Evolutionary conservation across 2,888 invertebrate species (phyloP).

Genomic region (Sphecodes monilicornis): DNA sequence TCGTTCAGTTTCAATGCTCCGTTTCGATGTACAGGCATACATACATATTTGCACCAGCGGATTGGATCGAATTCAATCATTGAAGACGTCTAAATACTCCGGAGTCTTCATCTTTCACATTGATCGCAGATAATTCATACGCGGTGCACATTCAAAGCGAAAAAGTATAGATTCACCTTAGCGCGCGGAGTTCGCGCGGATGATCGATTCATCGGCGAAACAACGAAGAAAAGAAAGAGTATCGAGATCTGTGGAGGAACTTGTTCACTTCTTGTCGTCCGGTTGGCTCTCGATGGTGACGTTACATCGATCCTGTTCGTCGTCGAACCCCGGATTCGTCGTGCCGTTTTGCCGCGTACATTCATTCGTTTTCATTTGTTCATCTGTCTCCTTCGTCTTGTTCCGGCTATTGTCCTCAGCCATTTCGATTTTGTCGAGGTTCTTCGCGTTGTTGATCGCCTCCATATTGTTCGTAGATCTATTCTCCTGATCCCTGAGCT

Average conservation of each 20-base stretch:
- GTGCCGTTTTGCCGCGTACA: slow-evolving; percentile 49
- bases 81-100: too few relatives aligned
- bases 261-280: slow-evolving; percentile 50
- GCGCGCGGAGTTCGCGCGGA: neutral
- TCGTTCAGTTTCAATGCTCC: too few relatives aligned
- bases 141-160: too few relatives aligned
- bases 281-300: slow-evolving; percentile 73
- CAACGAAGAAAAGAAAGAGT: neutral
- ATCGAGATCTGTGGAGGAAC: slow-evolving; percentile 40
- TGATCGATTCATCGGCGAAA: neutral
- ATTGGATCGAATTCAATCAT: too few relatives aligned
- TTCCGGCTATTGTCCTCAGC: slow-evolving; percentile 20
- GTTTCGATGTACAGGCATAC: too few relatives aligned
- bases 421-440: slow-evolving; percentile 75
- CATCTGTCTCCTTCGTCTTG: slow-evolving; percentile 21
- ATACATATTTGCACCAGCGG: too few relatives aligned
- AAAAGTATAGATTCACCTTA: too few relatives aligned
- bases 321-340: slow-evolving; percentile 69
- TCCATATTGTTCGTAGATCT: slow-evolving; percentile 65
- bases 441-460: slow-evolving; percentile 75
- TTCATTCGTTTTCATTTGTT: slow-evolving; percentile 35
- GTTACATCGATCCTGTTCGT: slow-evolving; percentile 63
- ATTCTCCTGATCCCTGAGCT: slow-evolving; percentile 23
- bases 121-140: too few relatives aligned
- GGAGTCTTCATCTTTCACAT: too few relatives aligned